phyloP scores from a whole-genome alignment of 2,797 vertebrate genomes.

The Euphonia xanthogaster region DNA sequence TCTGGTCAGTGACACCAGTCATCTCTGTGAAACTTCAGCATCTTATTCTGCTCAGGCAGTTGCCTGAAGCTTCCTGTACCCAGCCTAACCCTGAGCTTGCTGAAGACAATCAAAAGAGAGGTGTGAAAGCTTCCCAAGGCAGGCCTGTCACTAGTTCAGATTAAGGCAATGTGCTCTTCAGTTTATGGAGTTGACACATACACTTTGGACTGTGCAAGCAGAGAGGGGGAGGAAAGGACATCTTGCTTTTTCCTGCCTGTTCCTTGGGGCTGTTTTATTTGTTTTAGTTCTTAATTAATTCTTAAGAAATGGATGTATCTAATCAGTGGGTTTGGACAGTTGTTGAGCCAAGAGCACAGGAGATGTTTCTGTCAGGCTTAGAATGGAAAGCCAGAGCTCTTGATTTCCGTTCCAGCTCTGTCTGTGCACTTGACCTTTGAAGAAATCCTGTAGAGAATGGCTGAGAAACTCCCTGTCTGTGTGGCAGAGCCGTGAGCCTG shows the following conservation, averaged over 20 bases:
- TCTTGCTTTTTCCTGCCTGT: not conserved
- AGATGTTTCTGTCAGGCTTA: not conserved
- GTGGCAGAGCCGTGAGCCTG: not conserved
- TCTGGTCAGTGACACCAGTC: not conserved
- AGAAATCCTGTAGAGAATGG: not conserved
- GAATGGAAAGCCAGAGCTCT: not conserved
- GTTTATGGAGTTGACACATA: not conserved
- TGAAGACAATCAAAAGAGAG: not conserved
- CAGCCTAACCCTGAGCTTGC: not conserved
- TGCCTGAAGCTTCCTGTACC: not conserved
- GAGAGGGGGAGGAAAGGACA: not conserved
- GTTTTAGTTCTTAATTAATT: slow-evolving; percentile 21
- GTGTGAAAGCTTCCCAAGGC: not conserved
- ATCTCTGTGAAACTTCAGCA: not conserved
- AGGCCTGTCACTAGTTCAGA: not conserved
- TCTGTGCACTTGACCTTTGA: slow-evolving; percentile 26
- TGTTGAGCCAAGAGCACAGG: not conserved
- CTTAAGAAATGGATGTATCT: slow-evolving; percentile 6
- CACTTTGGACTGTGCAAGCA: not conserved
- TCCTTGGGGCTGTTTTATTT: not conserved
- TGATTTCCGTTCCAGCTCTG: not conserved
- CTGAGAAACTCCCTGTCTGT: not conserved
- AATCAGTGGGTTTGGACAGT: slow-evolving; percentile 6
- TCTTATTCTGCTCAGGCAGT: not conserved
- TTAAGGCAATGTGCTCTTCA: not conserved